phyloP scores from a whole-genome alignment of 2,113 vertebrate genomes.

The Oncorhynchus tshawytscha region DNA sequence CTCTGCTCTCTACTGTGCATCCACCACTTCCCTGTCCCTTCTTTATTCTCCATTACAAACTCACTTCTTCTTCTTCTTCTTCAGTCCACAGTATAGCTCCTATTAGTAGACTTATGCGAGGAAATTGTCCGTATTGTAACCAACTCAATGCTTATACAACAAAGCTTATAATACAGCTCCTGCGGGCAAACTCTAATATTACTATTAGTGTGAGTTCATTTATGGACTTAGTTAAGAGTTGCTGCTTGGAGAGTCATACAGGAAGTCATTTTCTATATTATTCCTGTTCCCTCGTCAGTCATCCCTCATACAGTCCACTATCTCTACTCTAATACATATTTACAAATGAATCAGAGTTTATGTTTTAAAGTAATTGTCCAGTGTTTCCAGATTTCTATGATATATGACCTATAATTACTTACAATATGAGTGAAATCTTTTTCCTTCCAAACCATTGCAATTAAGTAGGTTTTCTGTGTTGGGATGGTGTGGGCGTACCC shows the following conservation, averaged over 20 bases:
- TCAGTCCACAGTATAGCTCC: background rate
- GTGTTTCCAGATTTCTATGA: no score
- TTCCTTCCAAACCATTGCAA: no score
- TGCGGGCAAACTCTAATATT: conserved; percentile 12
- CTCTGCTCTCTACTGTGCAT: conserved; percentile 24
- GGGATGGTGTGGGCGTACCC: no score
- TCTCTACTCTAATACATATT: conserved; percentile 68
- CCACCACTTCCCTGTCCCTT: conserved; percentile 9
- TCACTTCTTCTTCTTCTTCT: background rate
- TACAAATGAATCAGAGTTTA: conserved; percentile 74
- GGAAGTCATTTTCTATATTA: conserved; percentile 65
- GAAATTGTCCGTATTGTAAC: background rate
- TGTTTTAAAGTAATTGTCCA: conserved; percentile 50
- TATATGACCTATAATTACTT: no score
- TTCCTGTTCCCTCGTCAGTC: conserved; percentile 42
- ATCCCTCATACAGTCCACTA: conserved; percentile 54
- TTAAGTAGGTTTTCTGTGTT: no score
- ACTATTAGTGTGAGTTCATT: conserved; percentile 26
- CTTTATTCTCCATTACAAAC: background rate
- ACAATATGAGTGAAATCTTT: no score
- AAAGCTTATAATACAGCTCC: background rate
- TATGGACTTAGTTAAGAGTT: conserved; percentile 29
- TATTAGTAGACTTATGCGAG: background rate
- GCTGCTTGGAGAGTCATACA: conserved; percentile 39
- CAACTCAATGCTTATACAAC: background rate